Evolutionary conservation across 2,797 vertebrate genomes (phyloP), one percentile per base, ranked within the genome.

Genomic region (Poeciliopsis paucimaculata): DNA sequence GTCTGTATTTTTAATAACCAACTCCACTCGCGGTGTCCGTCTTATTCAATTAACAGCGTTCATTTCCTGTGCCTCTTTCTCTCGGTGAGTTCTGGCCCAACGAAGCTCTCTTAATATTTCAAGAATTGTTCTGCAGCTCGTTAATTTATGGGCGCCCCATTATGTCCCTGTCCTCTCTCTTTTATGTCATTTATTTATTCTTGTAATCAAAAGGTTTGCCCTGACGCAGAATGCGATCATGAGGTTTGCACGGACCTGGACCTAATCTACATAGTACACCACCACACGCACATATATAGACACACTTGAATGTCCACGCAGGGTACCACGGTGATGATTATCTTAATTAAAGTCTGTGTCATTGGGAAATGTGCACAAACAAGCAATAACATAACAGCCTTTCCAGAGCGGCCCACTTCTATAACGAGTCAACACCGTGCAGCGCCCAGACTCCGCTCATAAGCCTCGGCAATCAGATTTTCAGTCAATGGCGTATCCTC

Each of bases 281-380:
- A 0, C 20, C 20, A 4, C 66, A 12, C 84, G 3, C 23, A 5
- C 39, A 26, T 26, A 9, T 9, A 51, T 10, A 51, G 49, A 51
- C 39, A 13, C 36, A 70, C 41, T n/a, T n/a, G 23, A 85, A 77
- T 78, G 77, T 85, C 91, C 92, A 84, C 78, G 88, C 57, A 49
- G 91, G 84, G 81, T 86, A 78, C 88, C 82, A 78, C 76, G 4
- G 70, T 76, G 93, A 94, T 95, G 91, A 94, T 95, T 92, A 92
- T 95, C 91, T 92, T 94, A 95, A 96, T 95, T 94, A 95, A 94
- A 95, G 89, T 89, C 77, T 82, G 82, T 92, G 91, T 94, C 92
- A 92, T 83, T 92, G 87, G 90, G 76, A 94, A 91, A 94, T 90
- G 79, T 92, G 90, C 89, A 91, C 84, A 94, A 94, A 94, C 91